Percentiles rank a stretch among this genome's conserved stretches.
Conservation (phyloP, 1,140 invertebrate species). For the Pomacea maculata region DNA sequence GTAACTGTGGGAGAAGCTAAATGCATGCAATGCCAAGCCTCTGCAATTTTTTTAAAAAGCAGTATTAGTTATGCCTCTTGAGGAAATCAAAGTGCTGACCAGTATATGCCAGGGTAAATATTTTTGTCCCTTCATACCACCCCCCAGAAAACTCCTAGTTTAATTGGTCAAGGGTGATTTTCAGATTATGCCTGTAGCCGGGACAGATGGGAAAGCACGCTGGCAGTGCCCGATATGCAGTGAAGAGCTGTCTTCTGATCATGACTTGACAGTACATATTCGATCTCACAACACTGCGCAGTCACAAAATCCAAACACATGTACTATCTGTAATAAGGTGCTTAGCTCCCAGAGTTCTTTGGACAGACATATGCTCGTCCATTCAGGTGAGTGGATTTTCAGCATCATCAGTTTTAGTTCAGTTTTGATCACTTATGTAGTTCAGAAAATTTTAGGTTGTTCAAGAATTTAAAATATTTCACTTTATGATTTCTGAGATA, state of each 20-base stretch:
- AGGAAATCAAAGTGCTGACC: no score
- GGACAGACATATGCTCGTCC: slow-evolving; percentile 64
- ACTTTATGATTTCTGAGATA: not conserved
- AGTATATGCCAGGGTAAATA: not conserved
- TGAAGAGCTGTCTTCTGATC: slow-evolving; percentile 70
- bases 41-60: not conserved
- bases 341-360: slow-evolving; percentile 80
- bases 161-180: not conserved
- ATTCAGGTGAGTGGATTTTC: slow-evolving; percentile 55
- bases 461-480: not conserved
- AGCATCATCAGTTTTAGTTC: no score
- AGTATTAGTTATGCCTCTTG: no score
- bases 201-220: slow-evolving; percentile 39
- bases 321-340: slow-evolving; percentile 68
- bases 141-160: not conserved
- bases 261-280: slow-evolving; percentile 77
- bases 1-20: not conserved
- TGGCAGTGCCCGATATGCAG: slow-evolving; percentile 78
- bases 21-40: not conserved
- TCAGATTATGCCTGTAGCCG: slow-evolving; percentile 58
- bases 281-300: slow-evolving; percentile 63
- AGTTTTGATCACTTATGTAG: not conserved
- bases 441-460: not conserved
- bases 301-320: slow-evolving; percentile 60
- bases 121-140: not conserved